These are phyloP conservation scores for Gonioctena quinquepunctata DNA, from an alignment of 1,140 invertebrate species.

Conservation along the genomic window DNA sequence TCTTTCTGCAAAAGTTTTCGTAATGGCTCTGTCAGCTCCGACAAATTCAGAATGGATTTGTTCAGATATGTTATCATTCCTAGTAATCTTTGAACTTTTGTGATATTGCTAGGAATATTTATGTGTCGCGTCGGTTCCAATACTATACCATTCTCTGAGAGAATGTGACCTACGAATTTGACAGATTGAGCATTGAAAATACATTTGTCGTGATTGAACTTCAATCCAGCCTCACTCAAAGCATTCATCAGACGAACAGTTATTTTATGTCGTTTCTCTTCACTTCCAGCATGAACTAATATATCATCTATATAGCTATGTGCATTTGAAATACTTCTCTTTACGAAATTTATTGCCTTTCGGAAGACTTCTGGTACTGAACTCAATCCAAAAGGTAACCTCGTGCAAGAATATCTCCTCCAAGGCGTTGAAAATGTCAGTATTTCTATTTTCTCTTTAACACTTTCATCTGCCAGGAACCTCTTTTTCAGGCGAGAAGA, in stretches of 20 bases:
- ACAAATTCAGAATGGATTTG: background rate
- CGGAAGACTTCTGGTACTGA: background rate
- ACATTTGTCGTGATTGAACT: too few relatives aligned
- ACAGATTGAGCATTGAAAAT: background rate
- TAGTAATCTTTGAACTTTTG: background rate
- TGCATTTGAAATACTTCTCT: background rate
- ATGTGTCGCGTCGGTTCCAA: background rate
- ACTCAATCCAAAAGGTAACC: background rate
- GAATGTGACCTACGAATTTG: background rate
- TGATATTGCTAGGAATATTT: background rate
- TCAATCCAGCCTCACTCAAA: background rate
- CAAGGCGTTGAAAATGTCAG: background rate
- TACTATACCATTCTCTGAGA: background rate
- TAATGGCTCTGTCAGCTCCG: background rate
- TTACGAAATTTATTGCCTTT: background rate
- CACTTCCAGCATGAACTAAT: background rate
- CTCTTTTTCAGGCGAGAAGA: too few relatives aligned
- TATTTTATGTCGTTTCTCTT: background rate
- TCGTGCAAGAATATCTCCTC: background rate
- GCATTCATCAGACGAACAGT: too few relatives aligned
- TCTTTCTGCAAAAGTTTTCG: too few relatives aligned
- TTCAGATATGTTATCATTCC: background rate
- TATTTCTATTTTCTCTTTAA: too few relatives aligned
- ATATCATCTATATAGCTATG: background rate
- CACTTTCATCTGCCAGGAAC: too few relatives aligned